Evolutionary conservation across 2,888 invertebrate species (phyloP), one percentile per base, ranked within the genome.

Genomic region (Drosophila siamana): DNA sequence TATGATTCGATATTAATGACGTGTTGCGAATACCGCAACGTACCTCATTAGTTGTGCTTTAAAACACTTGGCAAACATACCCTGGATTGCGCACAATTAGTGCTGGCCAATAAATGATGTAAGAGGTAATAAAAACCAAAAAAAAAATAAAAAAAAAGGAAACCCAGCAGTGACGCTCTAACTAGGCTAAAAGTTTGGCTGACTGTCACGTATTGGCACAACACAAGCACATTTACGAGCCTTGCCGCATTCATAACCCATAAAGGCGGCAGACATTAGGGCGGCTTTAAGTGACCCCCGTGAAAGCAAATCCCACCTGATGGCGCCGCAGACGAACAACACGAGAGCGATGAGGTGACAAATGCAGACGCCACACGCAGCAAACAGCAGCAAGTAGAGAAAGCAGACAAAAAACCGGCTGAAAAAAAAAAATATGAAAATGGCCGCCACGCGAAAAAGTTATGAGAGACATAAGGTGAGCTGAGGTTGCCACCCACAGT

Each of bases 221-320:
- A 24, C 33, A 50, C 48, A n/a, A 40, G 19, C 22, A 15, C 50
- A 30, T 41, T 28, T 41, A 54, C 9, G 19, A 41, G 28, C 13
- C 30, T 19, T 41, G 41, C 9, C 52, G 52, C 52, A 41, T 41
- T 54, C 41, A 86, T 75, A 69, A 74, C 51, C 67, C 83, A 78
- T 80, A 81, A 78, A 78, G 65, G 63, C 78, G 78, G 62, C 69
- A 74, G 71, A 82, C 86, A 82, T 83, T 80, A 74, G 84, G 68
- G 66, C 62, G 60, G 63, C 51, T 64, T 62, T 50, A 51, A 67
- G 67, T 65, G 78, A 65, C 57, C 63, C 74, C 43, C 62, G 41
- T 65, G 63, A 63, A 59, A 46, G 36, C n/a, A 36, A 24, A 48
- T 28, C 41, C 24, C 52, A 51, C 24, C 52, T 46, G 59, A 55